A percentile compares a stretch with the other conserved stretches of the same genome.
Evolutionary conservation across 1,140 invertebrate species (phyloP).

Genomic region (Meloidogyne chitwoodi): DNA sequence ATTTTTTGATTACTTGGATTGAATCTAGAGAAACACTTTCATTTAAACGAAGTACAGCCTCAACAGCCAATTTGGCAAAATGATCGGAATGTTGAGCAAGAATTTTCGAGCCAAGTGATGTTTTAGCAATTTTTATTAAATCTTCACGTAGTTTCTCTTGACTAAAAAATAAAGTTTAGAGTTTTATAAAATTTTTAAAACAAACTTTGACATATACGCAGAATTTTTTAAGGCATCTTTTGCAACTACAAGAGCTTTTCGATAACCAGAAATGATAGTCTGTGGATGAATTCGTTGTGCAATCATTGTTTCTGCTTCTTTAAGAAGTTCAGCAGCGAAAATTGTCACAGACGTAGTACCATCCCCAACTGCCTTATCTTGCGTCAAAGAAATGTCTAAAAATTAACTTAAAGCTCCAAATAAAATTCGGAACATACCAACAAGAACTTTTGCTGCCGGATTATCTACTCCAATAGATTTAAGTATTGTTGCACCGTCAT

Average conservation of each 20-base stretch:
- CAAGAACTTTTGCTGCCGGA: conserved; percentile 94
- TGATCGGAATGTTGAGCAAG: conserved; percentile 93
- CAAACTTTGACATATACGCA: conserved; percentile 73
- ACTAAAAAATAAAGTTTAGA: conserved; percentile 32
- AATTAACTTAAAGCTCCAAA: conserved; percentile 13
- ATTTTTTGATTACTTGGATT: conserved; percentile 95
- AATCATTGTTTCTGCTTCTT: conserved; percentile 89
- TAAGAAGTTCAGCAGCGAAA: conserved; percentile 85
- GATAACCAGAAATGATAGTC: conserved; percentile 91
- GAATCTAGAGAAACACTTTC: conserved; percentile 88
- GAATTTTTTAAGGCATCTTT: conserved; percentile 74
- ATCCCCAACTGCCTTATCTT: conserved; percentile 99
- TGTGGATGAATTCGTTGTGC: conserved; percentile 94
- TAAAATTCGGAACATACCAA: conserved; percentile 64
- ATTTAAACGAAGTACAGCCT: conserved; percentile 88
- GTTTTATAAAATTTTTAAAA: conserved; percentile 9
- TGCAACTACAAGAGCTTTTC: conserved; percentile 78
- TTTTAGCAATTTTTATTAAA: conserved; percentile 91
- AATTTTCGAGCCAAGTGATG: conserved; percentile 96
- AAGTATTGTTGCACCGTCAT: conserved; percentile 97
- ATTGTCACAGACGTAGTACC: conserved; percentile 98
- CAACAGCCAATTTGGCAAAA: conserved; percentile 88
- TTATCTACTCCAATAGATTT: conserved; percentile 95
- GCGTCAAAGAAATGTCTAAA: conserved; percentile 89
- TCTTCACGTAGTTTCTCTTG: conserved; percentile 77